Base-by-base conservation (phyloP, 2,797 vertebrate genomes). In the Pseudopleuronectes americanus region DNA sequence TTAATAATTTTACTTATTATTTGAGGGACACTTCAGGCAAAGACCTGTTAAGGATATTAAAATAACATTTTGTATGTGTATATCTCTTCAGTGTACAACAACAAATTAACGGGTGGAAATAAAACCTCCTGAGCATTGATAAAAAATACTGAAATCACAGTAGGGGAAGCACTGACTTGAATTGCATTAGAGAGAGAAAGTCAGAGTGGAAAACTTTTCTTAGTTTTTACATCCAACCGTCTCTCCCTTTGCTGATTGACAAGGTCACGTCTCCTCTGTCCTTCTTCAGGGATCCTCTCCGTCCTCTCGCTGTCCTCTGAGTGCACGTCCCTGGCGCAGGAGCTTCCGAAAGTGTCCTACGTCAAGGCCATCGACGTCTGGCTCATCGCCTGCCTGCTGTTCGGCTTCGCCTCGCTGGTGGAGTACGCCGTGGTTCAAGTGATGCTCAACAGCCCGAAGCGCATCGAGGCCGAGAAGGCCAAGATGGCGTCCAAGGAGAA, bases 301-400 rank as follows among this genome's bases (percentile, higher is more conserved):
- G 98, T 99, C 67, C 96, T 99, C 84, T 99, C 96, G 24, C 95
- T 99, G 91, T 99, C 98, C 53, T 99, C 98, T 1, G 98, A 99
- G 93, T 99, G 98, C 88, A 99, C 96, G 5, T 97, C 97, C 16
- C 92, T 99, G 85, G 97, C 98, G 0, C 95, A 96, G 0, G 97
- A 99, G 88, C 93, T 99, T 70, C 98, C 98, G 74, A 99, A 99
- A 89, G 98, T 99, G 69, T 99, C 97, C 67, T 99, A 99, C 0
- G 98, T 99, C 81, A 99, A 99, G 93, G 98, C 98, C 74, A 96
- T 99, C 58, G 98, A 99, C 55, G 95, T 99, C 67, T 99, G 98
- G 97, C 94, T 99, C 80, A 99, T 99, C 41, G 96, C 97, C n/a
- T 99, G 98, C 87, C 96, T 99, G 86, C 96, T 99, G 88, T 99